Evolutionary conservation across 2,113 vertebrate species (phyloP).

Genomic region (Nestor notabilis): DNA sequence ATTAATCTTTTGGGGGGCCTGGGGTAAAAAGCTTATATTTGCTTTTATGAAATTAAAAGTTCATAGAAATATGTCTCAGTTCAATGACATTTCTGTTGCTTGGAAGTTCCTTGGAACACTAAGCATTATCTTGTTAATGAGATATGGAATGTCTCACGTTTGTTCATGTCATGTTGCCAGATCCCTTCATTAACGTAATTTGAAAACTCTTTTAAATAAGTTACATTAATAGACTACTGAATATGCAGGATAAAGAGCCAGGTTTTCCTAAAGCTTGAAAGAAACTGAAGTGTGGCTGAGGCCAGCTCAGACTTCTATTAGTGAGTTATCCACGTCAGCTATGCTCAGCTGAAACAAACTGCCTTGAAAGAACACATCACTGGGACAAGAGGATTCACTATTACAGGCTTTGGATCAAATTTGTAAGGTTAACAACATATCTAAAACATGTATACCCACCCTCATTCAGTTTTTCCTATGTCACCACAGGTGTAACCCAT

Average conservation of each 20-base stretch:
- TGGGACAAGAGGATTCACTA: neutral
- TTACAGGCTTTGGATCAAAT: neutral
- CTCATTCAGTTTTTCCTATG: neutral
- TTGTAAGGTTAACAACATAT: neutral
- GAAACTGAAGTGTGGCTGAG: neutral
- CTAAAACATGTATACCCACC: neutral
- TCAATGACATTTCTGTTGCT: neutral
- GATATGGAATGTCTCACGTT: neutral
- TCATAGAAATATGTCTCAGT: neutral
- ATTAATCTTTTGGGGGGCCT: neutral
- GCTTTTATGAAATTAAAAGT: neutral
- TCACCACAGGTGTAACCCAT: neutral
- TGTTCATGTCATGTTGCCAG: neutral
- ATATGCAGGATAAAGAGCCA: neutral
- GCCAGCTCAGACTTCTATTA: accelerated
- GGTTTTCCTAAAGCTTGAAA: neutral
- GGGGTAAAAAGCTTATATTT: neutral
- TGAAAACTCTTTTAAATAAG: neutral
- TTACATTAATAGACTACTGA: neutral
- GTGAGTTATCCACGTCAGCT: neutral
- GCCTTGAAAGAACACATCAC: neutral
- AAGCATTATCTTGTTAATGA: neutral
- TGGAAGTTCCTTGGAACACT: neutral
- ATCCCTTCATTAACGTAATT: neutral
- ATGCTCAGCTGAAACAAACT: neutral